Conservation (phyloP, 2,888 invertebrate genomes). For the Plebejus anna region DNA sequence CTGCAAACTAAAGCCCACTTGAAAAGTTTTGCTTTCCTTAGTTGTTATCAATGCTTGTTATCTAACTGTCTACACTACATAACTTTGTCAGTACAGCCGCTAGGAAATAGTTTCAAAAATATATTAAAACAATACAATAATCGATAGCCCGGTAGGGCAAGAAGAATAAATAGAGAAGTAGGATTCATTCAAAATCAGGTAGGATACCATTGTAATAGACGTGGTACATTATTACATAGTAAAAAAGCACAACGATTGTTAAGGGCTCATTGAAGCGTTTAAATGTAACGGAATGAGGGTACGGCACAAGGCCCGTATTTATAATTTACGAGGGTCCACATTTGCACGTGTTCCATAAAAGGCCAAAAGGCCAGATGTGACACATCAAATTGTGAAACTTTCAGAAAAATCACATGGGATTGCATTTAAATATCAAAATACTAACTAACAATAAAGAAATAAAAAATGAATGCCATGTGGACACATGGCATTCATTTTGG, state of each 20-base stretch:
- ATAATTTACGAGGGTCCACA: constrained; percentile 11
- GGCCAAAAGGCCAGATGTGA: constrained; percentile 8
- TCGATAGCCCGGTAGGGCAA: not conserved
- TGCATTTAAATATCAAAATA: no score
- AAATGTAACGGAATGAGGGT: constrained; percentile 9
- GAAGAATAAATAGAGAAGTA: not conserved
- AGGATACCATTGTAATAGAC: not conserved
- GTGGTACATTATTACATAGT: not conserved
- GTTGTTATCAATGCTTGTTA: not conserved
- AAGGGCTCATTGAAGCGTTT: not conserved
- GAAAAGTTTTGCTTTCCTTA: not conserved
- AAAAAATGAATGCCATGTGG: no score
- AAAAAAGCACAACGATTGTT: constrained; percentile 5
- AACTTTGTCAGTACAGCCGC: not conserved
- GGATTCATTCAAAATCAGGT: constrained; percentile 3
- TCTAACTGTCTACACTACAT: not conserved
- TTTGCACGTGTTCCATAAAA: constrained; percentile 1
- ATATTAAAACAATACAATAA: not conserved
- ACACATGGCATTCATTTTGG: not conserved
- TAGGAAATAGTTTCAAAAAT: not conserved
- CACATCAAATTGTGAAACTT: no score
- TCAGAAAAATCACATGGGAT: no score
- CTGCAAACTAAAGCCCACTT: not conserved
- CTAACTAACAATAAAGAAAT: no score
- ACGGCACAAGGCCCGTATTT: constrained; percentile 18